phyloP scores from a whole-genome alignment of 64 coral and sea anemone species.

The Cladopsammia gracilis region DNA sequence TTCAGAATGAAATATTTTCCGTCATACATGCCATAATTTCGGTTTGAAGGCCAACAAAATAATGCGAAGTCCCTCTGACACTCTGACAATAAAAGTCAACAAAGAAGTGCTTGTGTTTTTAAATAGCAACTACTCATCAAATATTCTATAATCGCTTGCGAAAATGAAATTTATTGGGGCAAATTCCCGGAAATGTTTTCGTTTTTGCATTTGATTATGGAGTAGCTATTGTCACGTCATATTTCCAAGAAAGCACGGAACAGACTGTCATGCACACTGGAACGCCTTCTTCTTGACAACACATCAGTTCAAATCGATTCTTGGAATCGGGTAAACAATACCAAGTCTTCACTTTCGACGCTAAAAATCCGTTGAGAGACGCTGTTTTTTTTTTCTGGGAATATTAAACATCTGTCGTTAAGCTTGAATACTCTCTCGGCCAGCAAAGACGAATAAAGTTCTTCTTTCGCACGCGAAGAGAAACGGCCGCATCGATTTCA shows the following conservation, averaged over 20 bases:
- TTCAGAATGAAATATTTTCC: too few relatives aligned
- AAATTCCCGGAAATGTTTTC: slow-evolving; percentile 25
- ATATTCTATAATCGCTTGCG: neutral
- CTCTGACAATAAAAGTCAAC: too few relatives aligned
- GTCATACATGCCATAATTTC: too few relatives aligned
- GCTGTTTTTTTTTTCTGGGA: neutral
- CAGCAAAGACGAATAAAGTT: neutral
- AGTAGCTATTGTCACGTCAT: neutral
- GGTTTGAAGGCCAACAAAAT: too few relatives aligned
- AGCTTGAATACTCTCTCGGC: neutral
- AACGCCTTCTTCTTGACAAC: too few relatives aligned
- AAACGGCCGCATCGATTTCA: neutral
- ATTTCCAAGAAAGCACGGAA: slow-evolving; percentile 23
- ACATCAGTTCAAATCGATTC: neutral
- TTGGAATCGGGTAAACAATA: neutral
- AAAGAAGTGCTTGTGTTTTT: too few relatives aligned
- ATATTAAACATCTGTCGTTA: neutral
- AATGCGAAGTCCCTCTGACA: too few relatives aligned
- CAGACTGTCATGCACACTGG: slow-evolving; percentile 9
- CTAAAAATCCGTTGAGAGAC: neutral
- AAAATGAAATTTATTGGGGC: neutral
- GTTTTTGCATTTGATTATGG: neutral
- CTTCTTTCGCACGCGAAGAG: neutral
- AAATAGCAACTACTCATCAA: neutral
- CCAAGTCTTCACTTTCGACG: neutral